A percentile compares a stretch with the other conserved stretches of the same genome.
Evolutionary conservation across 2,888 invertebrate species (phyloP).

Genomic region (Clostera curtula): DNA sequence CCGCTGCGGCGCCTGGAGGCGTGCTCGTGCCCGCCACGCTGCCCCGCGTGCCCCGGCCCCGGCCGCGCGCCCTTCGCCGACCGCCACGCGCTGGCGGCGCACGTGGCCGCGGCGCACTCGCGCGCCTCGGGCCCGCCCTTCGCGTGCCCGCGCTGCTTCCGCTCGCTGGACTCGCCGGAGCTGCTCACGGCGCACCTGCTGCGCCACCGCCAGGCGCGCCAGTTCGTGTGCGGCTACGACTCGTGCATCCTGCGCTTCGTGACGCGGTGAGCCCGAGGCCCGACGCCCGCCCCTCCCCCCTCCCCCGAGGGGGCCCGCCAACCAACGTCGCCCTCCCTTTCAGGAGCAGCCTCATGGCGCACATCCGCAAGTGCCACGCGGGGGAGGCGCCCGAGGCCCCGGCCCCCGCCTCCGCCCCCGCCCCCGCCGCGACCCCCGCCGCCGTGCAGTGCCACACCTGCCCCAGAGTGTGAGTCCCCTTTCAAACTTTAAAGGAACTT

Average conservation of each 20-base stretch:
- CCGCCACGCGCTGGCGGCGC: constrained; percentile 10
- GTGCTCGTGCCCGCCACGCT: constrained; percentile 8
- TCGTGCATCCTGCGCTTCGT: constrained; percentile 58
- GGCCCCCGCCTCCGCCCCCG: not conserved
- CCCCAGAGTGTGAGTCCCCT: constrained; percentile 47
- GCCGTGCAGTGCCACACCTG: constrained; percentile 32
- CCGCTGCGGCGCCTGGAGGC: constrained; percentile 13
- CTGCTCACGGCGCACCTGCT: constrained; percentile 44
- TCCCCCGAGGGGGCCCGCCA: not conserved
- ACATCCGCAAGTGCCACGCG: constrained; percentile 59
- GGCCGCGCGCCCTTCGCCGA: constrained; percentile 13
- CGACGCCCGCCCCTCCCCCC: not conserved
- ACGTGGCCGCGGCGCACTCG: constrained; percentile 14
- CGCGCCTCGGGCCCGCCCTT: constrained; percentile 19
- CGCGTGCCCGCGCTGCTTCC: constrained; percentile 43
- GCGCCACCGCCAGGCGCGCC: constrained; percentile 44
- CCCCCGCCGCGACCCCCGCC: constrained; percentile 11
- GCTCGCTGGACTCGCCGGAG: constrained; percentile 21
- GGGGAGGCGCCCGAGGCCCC: constrained; percentile 15
- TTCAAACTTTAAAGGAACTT: too few species aligned
- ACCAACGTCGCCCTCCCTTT: not conserved
- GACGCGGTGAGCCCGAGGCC: constrained; percentile 29
- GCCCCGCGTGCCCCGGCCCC: constrained; percentile 25
- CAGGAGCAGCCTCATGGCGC: constrained; percentile 49
- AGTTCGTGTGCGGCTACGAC: constrained; percentile 61